Percentiles rank a stretch among this genome's conserved stretches.
Conservation (phyloP, 2,113 vertebrate species). For the Fregetta grallaria region DNA sequence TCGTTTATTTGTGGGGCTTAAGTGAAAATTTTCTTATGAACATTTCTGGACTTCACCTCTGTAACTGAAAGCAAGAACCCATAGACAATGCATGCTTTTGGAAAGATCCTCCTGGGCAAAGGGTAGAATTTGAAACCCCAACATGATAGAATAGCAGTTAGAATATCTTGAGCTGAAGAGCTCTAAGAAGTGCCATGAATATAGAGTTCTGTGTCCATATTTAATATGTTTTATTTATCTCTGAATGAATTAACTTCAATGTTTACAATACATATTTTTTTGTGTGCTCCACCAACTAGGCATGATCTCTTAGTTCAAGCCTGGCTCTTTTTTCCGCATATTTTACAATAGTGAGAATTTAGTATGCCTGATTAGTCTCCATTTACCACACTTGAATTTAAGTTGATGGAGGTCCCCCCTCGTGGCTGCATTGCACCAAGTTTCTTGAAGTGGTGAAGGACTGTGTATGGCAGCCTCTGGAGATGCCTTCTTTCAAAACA, state of each 20-base stretch:
- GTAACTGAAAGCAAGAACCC: not conserved
- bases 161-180: not conserved
- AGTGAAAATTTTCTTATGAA: not conserved
- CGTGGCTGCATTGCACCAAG: not conserved
- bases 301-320: not conserved
- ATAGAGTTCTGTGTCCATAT: not conserved
- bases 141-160: rapidly evolving
- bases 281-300: not conserved
- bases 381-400: not conserved
- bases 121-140: not conserved
- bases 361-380: not conserved
- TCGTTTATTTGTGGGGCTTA: not conserved
- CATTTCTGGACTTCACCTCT: not conserved
- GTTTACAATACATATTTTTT: not conserved
- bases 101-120: not conserved
- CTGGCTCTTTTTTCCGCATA: not conserved
- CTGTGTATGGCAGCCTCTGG: not conserved
- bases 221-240: not conserved
- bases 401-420: not conserved
- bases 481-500: not conserved
- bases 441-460: not conserved
- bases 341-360: not conserved
- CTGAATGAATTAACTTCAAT: not conserved
- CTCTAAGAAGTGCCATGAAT: not conserved
- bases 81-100: not conserved